phyloP scores from a whole-genome alignment of 2,797 vertebrate species.

The Spheniscus humboldti region DNA sequence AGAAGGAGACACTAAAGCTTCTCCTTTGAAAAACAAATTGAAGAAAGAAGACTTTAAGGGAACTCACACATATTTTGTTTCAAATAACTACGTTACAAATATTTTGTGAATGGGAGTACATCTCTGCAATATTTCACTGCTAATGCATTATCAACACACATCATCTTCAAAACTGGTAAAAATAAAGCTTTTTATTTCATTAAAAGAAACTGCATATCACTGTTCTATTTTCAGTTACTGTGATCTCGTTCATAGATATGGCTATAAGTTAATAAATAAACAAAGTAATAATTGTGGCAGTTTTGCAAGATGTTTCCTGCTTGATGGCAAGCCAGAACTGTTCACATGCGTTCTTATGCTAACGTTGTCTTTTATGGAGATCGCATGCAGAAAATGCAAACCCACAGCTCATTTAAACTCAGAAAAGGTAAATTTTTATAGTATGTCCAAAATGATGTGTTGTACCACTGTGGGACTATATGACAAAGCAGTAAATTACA shows the following conservation, averaged over 20 bases:
- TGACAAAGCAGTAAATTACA: background rate
- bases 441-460: background rate
- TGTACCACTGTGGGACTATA: background rate
- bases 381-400: background rate
- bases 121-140: background rate
- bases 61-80: background rate
- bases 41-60: background rate
- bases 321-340: background rate
- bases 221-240: background rate
- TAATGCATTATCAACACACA: background rate
- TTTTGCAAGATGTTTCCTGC: background rate
- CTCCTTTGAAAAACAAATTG: background rate
- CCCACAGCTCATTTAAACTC: background rate
- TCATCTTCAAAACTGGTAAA: background rate
- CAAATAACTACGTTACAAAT: background rate
- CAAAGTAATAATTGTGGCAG: background rate
- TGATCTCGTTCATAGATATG: background rate
- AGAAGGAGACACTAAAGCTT: background rate
- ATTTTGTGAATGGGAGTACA: background rate
- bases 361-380: background rate
- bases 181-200: background rate
- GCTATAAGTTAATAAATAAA: background rate
- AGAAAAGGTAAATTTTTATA: background rate
- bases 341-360: background rate
- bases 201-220: background rate